Base-by-base conservation (phyloP, 2,113 vertebrate species). In the Albula glossodonta region DNA sequence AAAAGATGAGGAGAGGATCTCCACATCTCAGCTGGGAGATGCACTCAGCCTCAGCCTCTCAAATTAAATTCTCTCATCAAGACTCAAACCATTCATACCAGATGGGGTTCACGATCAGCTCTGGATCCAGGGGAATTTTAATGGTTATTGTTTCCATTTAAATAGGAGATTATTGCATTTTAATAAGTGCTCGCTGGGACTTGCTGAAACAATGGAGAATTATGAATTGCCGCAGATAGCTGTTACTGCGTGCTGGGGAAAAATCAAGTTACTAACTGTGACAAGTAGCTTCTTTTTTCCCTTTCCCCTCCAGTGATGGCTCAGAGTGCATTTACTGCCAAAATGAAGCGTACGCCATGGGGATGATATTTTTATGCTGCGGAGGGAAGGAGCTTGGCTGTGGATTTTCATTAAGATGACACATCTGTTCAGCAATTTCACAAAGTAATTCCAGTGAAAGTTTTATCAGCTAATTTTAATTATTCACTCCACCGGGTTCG, bases 401-500 rank as follows among this genome's bases (percentile, higher is more conserved):
- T 98, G 97, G 97, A 97, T 99, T 99, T 99, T 99, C 97, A 99
- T 99, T 99, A 99, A 99, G 99, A 98, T 98, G 98, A 99, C 98
- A 99, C 98, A 99, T 99, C 98, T 99, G 98, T 97, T 99, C 98
- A 97, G 97, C 97, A 98, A 98, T 99, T 99, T 98, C 96, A 97
- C 96, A 97, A 98, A 98, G 97, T 98, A 99, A 99, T 99, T 99
- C 98, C 97, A 96, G 97, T 99, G 97, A 98, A 99, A 99, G 98
- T 99, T 99, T 99, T 99, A 99, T 99, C 98, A 98, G 97, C 97
- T 98, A 98, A 99, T 99, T 99, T 99, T 99, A 99, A 99, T 99
- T 99, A 99, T 99, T 99, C 98, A 99, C 97, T 99, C 98, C 98
- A 99, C 96, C 99, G 98, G 97, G 96, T 97, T 98, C 97, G 98